These are phyloP conservation scores for Aplysia californica DNA, from an alignment of 1,140 invertebrate genomes.

Conservation along the genomic window DNA sequence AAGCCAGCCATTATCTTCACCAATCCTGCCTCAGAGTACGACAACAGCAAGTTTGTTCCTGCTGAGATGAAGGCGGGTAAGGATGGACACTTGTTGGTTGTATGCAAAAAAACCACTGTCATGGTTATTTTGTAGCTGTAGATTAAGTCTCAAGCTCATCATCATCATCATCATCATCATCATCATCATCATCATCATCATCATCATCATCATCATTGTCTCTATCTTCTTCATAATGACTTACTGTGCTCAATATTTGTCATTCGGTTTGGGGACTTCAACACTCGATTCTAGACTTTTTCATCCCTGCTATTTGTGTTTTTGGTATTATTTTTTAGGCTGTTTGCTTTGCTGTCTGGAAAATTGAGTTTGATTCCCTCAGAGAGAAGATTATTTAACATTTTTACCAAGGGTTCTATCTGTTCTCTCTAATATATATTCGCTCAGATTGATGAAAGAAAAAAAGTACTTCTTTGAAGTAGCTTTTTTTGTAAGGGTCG, in stretches of 20 bases:
- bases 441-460: no score
- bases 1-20: conserved; percentile 71
- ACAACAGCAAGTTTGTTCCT: conserved; percentile 81
- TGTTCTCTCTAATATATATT: no score
- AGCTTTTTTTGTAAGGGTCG: no score
- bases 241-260: background rate
- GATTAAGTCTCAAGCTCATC: background rate
- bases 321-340: no score
- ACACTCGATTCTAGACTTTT: no score
- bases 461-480: no score
- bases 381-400: no score
- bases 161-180: background rate
- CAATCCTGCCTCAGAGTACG: conserved; percentile 76
- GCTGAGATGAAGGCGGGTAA: conserved; percentile 84
- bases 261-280: no score
- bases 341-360: no score
- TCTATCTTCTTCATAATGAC: background rate
- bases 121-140: background rate
- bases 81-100: background rate
- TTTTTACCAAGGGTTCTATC: no score
- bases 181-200: background rate
- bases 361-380: no score
- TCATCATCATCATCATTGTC: background rate
- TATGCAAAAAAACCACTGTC: background rate
- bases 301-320: no score